A percentile compares a stretch with the other conserved stretches of the same genome.
Evolutionary conservation across 2,888 invertebrate genomes (phyloP).

Genomic region (Lepidonotus clava): DNA sequence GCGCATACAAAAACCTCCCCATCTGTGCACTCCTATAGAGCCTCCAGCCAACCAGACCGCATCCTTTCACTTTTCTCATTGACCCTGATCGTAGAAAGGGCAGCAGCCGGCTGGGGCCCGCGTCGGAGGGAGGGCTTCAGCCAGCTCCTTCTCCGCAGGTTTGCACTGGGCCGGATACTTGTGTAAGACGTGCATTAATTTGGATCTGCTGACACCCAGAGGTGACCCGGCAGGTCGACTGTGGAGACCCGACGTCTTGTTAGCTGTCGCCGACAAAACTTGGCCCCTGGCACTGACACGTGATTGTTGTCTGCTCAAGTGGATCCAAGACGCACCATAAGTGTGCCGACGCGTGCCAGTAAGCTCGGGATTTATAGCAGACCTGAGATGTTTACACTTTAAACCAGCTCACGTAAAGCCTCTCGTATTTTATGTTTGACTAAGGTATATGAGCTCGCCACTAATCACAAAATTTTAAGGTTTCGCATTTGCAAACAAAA

Average conservation of each 20-base stretch:
- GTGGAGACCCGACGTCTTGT: conserved; percentile 1
- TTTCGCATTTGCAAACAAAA: too few species aligned
- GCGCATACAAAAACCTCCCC: neutral
- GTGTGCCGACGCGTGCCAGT: conserved; percentile 33
- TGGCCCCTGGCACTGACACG: neutral
- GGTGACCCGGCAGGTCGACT: neutral
- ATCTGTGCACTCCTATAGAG: conserved; percentile 21
- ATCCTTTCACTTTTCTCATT: conserved; percentile 10
- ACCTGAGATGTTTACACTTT: neutral
- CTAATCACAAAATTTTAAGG: too few species aligned
- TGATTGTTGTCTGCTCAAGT: conserved; percentile 5
- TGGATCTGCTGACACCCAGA: conserved; percentile 11
- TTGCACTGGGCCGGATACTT: neutral
- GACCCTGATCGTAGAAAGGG: conserved; percentile 18
- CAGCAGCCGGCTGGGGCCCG: neutral
- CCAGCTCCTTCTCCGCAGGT: neutral
- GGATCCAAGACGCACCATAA: conserved; percentile 29
- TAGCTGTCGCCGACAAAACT: neutral
- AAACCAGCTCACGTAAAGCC: too few species aligned
- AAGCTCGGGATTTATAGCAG: neutral
- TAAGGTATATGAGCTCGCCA: too few species aligned
- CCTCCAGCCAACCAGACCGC: conserved; percentile 21
- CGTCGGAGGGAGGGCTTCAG: neutral
- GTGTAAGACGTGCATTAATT: conserved; percentile 24
- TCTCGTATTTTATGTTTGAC: too few species aligned